Percentiles rank a stretch among this genome's conserved stretches.
phyloP scores from a whole-genome alignment of 2,113 vertebrate species.

The Labeo rohita region DNA sequence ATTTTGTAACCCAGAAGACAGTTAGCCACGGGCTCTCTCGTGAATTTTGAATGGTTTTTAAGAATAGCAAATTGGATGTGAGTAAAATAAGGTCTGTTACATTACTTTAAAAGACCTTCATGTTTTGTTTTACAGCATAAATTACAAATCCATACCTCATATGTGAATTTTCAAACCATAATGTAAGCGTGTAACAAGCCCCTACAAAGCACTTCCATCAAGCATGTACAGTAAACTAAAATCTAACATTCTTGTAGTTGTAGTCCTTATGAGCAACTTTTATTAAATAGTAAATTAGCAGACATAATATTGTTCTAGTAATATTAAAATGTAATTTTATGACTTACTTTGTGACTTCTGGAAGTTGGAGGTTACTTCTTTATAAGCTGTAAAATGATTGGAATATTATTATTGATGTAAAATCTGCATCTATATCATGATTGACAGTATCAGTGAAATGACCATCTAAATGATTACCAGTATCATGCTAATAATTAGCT shows the following conservation, averaged over 20 bases:
- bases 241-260: neutral
- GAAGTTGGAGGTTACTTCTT: neutral
- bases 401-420: neutral
- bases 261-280: neutral
- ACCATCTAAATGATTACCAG: neutral
- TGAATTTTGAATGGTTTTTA: neutral
- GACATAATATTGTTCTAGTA: neutral
- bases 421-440: neutral
- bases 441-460: neutral
- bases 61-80: neutral
- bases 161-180: neutral
- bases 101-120: neutral
- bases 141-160: neutral
- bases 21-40: neutral
- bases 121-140: constrained; percentile 1
- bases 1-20: neutral
- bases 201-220: neutral
- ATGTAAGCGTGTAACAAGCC: neutral
- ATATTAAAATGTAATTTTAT: neutral
- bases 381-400: neutral
- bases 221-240: neutral
- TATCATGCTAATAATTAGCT: neutral
- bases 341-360: neutral
- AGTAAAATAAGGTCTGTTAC: neutral
- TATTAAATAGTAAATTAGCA: neutral